These are phyloP conservation scores for Erythrolamprus reginae DNA, from an alignment of 2,113 vertebrate species.

Conservation along the genomic window DNA sequence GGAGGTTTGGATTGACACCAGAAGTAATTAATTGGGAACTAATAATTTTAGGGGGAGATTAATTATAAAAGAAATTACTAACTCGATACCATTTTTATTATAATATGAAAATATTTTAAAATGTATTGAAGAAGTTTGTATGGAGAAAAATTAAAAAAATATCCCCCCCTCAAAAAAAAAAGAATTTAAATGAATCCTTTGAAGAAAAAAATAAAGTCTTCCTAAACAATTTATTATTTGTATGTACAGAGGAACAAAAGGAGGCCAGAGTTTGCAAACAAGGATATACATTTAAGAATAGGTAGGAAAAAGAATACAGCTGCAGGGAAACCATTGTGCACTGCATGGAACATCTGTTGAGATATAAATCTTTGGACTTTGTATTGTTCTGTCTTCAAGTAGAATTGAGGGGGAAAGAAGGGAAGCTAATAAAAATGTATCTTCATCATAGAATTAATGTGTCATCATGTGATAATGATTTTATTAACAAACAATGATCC, in stretches of 20 bases:
- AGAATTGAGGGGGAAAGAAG: slow-evolving; percentile 38
- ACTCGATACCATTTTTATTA: too few relatives aligned
- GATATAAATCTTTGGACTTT: slow-evolving; percentile 37
- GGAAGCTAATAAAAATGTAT: slow-evolving; percentile 7
- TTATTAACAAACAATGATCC: neutral
- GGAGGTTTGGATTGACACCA: too few relatives aligned
- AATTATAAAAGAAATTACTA: too few relatives aligned
- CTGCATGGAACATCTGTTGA: slow-evolving; percentile 59
- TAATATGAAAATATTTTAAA: too few relatives aligned
- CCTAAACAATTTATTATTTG: slow-evolving; percentile 50
- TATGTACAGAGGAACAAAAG: slow-evolving; percentile 39
- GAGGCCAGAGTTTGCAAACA: slow-evolving; percentile 60
- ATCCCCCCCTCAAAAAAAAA: too few relatives aligned
- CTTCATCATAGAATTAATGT: slow-evolving; percentile 15
- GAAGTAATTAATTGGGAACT: too few relatives aligned
- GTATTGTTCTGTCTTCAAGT: slow-evolving; percentile 11
- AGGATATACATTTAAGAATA: slow-evolving; percentile 52
- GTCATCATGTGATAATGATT: neutral
- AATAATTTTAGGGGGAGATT: too few relatives aligned
- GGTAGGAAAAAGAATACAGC: slow-evolving; percentile 48
- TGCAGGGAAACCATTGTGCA: slow-evolving; percentile 57
- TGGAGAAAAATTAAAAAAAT: too few relatives aligned
- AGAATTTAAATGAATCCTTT: slow-evolving; percentile 45
- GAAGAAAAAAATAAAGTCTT: slow-evolving; percentile 32
- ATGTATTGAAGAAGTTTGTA: too few relatives aligned